Percentiles rank a stretch among this genome's conserved stretches.
phyloP scores from a whole-genome alignment of 2,113 vertebrate genomes.

The Salvelinus namaycush region DNA sequence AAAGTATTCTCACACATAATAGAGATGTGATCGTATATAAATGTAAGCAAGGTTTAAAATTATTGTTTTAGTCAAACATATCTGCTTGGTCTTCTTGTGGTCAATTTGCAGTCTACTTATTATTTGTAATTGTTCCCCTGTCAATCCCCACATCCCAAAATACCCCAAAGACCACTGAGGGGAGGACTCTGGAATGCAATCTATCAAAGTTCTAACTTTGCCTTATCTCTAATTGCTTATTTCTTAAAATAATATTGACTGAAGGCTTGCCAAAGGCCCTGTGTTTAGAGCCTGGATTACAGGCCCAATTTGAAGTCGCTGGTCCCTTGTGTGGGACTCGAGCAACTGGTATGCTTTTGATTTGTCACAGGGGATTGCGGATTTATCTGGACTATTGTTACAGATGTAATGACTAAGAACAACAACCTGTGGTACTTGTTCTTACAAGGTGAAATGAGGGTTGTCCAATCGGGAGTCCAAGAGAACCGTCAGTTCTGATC shows the following conservation, averaged over 20 bases:
- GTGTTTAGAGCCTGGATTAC: slow-evolving; percentile 60
- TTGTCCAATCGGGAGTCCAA: slow-evolving; percentile 37
- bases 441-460: slow-evolving; percentile 30
- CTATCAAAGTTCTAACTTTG: slow-evolving; percentile 33
- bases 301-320: slow-evolving; percentile 44
- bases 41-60: too few species aligned
- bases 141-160: slow-evolving; percentile 37
- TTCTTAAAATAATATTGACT: slow-evolving; percentile 70
- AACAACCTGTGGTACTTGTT: slow-evolving; percentile 29
- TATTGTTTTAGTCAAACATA: too few species aligned
- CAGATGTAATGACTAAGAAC: slow-evolving; percentile 49
- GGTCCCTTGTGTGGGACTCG: slow-evolving; percentile 28
- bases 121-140: slow-evolving; percentile 20
- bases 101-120: too few species aligned
- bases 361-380: slow-evolving; percentile 59
- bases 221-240: slow-evolving; percentile 73
- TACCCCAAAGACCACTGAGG: slow-evolving; percentile 25
- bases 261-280: slow-evolving; percentile 56
- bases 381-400: slow-evolving; percentile 44
- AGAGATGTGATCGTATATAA: too few species aligned
- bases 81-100: too few species aligned
- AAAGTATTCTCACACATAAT: too few species aligned
- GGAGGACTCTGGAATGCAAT: slow-evolving; percentile 32
- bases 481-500: slow-evolving; percentile 51
- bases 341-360: slow-evolving; percentile 61